Conservation (phyloP, 2,113 vertebrate genomes). For the Muntiacus muntjak region DNA sequence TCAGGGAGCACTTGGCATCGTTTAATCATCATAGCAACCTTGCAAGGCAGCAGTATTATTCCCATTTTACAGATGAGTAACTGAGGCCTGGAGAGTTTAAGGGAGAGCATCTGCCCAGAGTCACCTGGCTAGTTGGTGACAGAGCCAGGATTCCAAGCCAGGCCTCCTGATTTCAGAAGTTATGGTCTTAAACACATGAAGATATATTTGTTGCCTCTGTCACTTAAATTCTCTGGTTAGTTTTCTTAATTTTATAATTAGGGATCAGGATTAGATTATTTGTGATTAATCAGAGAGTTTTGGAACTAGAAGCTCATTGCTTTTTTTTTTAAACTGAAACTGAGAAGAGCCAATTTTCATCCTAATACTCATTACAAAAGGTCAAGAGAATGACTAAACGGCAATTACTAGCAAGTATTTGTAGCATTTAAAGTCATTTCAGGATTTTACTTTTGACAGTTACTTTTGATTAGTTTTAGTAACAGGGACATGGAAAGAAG, state of each 20-base stretch:
- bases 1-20: neutral
- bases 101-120: neutral
- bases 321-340: neutral
- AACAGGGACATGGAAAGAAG: neutral
- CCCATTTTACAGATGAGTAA: neutral
- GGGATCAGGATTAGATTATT: neutral
- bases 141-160: neutral
- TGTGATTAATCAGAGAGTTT: neutral
- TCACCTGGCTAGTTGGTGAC: neutral
- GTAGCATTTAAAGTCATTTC: slow-evolving; percentile 49
- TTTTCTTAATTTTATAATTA: neutral
- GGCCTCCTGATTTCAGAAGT: neutral
- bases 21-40: neutral
- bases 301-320: neutral
- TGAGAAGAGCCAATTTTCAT: neutral
- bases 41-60: neutral
- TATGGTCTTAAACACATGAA: neutral
- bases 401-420: slow-evolving; percentile 11
- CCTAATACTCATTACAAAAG: neutral
- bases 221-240: neutral
- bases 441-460: slow-evolving; percentile 38
- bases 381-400: slow-evolving; percentile 31
- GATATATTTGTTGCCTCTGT: neutral
- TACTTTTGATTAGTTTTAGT: slow-evolving; percentile 36
- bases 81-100: neutral